These are phyloP conservation scores for Meriones psammophilus DNA, from an alignment of 2,797 vertebrate species.

Conservation along the genomic window DNA sequence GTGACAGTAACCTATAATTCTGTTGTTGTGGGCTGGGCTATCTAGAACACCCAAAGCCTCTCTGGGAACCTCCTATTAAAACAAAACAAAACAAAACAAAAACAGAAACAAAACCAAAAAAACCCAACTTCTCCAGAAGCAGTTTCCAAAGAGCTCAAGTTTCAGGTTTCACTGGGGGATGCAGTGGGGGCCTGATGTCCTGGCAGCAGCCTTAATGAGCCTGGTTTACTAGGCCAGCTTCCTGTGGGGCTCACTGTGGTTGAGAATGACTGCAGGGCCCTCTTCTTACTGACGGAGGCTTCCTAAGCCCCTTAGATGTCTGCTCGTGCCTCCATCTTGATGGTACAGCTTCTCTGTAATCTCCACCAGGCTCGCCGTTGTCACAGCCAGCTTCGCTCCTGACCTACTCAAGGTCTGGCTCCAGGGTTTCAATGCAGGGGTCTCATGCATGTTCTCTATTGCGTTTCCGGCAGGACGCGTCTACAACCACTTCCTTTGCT, in stretches of 20 bases:
- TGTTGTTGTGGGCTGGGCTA: not conserved
- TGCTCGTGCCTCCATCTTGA: not conserved
- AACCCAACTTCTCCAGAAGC: not conserved
- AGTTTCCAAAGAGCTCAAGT: slow-evolving; percentile 39
- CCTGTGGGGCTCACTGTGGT: slow-evolving; percentile 68
- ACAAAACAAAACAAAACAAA: not conserved
- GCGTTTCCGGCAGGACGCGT: not conserved
- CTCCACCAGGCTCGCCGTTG: not conserved
- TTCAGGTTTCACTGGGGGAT: slow-evolving; percentile 13
- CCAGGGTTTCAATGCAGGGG: too few relatives aligned
- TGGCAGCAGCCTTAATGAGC: slow-evolving; percentile 37
- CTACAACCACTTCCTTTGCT: not conserved
- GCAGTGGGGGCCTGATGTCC: not conserved
- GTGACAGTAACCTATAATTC: slow-evolving; percentile 13
- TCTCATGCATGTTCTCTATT: not conserved
- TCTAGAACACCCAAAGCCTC: not conserved
- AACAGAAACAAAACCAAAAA: too few relatives aligned
- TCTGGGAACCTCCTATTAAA: not conserved
- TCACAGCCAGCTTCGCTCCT: not conserved
- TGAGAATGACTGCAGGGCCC: slow-evolving; percentile 49
- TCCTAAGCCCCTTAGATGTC: not conserved
- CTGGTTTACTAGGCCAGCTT: slow-evolving; percentile 74
- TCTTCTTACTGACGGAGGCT: slow-evolving; percentile 62
- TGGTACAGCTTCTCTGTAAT: not conserved
- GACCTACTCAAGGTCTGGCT: not conserved